A percentile compares a stretch with the other conserved stretches of the same genome.
phyloP scores from a whole-genome alignment of 2,888 invertebrate species.

The Timema cristinae region DNA sequence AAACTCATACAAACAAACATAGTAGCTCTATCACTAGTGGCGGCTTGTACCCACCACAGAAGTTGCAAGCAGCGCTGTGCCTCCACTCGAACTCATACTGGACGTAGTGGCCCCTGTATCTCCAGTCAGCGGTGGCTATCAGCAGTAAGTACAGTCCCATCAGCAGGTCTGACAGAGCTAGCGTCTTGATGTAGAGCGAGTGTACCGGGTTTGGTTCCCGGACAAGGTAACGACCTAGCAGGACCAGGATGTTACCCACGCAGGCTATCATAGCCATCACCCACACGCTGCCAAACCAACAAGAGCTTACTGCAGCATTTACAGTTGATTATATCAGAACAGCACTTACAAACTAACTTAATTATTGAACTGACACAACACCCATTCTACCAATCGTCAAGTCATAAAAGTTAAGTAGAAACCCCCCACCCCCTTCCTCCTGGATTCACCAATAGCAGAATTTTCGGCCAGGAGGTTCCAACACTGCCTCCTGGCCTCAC shows the following conservation, averaged over 20 bases:
- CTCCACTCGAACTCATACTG: slow-evolving; percentile 56
- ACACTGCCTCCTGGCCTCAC: slow-evolving; percentile 37
- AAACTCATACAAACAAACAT: too few relatives aligned
- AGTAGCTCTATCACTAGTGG: too few relatives aligned
- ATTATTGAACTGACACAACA: too few relatives aligned
- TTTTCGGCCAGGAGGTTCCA: too few relatives aligned
- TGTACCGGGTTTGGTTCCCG: slow-evolving; percentile 53
- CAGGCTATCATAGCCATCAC: slow-evolving; percentile 56
- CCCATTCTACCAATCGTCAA: too few relatives aligned
- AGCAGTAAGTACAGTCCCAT: slow-evolving; percentile 60
- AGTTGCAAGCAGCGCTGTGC: slow-evolving; percentile 52
- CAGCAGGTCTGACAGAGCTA: slow-evolving; percentile 58
- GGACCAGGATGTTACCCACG: slow-evolving; percentile 54
- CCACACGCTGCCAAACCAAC: slow-evolving; percentile 51
- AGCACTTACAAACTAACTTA: too few relatives aligned
- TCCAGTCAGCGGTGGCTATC: slow-evolving; percentile 54
- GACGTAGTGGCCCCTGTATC: slow-evolving; percentile 54
- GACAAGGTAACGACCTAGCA: slow-evolving; percentile 52
- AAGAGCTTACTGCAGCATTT: too few relatives aligned
- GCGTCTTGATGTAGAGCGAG: slow-evolving; percentile 58
- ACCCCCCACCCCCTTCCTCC: too few relatives aligned
- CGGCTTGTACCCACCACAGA: slow-evolving; percentile 53
- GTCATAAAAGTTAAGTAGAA: too few relatives aligned
- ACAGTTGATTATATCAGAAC: too few relatives aligned
- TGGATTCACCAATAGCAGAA: too few relatives aligned